These are phyloP conservation scores for Lagorchestes hirsutus DNA, from an alignment of 2,797 vertebrate species.

Conservation along the genomic window DNA sequence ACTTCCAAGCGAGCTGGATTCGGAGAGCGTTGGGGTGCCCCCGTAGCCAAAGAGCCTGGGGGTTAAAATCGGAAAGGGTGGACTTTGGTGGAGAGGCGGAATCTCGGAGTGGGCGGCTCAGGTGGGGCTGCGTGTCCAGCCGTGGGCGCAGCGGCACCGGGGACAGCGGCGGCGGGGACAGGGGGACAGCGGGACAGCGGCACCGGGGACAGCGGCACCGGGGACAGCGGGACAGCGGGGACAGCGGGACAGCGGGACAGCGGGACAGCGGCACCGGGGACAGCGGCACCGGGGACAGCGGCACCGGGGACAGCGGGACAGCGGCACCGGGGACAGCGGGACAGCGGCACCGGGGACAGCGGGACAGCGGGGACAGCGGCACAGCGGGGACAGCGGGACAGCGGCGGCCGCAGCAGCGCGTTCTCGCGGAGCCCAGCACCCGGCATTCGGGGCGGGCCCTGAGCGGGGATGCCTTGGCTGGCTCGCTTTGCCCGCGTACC, in stretches of 20 bases:
- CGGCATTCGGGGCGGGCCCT: background rate
- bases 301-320: no score
- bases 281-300: no score
- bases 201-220: no score
- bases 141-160: background rate
- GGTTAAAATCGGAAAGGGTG: background rate
- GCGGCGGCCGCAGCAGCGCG: background rate
- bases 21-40: background rate
- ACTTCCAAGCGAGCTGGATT: background rate
- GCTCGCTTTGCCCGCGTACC: no score
- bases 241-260: no score
- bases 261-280: no score
- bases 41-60: background rate
- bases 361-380: background rate
- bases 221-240: no score
- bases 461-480: background rate
- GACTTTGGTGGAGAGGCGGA: background rate
- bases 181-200: no score
- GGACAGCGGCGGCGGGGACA: no score
- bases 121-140: background rate
- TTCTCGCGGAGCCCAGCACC: background rate
- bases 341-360: background rate
- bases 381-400: background rate
- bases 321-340: no score
- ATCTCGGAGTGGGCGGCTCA: background rate